Evolutionary conservation across 2,797 vertebrate species (phyloP).

Genomic region (Perodicticus potto): DNA sequence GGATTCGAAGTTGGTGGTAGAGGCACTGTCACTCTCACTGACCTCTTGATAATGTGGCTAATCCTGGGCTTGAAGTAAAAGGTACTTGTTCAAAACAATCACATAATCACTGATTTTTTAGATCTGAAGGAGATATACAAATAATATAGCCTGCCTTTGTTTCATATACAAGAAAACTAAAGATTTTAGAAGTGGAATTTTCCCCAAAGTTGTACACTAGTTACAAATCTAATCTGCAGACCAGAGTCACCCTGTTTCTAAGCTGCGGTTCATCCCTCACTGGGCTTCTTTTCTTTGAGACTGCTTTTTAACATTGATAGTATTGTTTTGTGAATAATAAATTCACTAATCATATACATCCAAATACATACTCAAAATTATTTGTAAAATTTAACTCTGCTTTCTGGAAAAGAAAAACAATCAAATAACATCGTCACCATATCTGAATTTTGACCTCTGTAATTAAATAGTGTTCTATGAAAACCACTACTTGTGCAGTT

Average conservation of each 20-base stretch:
- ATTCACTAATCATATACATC: conserved; percentile 27
- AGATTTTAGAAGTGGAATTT: conserved; percentile 20
- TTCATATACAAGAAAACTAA: neutral
- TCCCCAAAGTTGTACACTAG: neutral
- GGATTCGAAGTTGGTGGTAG: conserved; percentile 10
- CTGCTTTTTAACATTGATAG: conserved; percentile 2
- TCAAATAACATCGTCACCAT: conserved; percentile 25
- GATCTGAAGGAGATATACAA: conserved; percentile 36
- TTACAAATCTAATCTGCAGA: neutral
- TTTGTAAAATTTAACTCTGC: conserved; percentile 53
- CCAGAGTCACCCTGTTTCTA: neutral
- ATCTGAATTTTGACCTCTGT: conserved; percentile 77
- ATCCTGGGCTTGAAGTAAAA: conserved; percentile 46
- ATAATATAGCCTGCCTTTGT: neutral
- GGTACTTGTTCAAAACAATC: neutral
- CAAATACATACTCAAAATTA: conserved; percentile 36
- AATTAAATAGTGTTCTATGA: conserved; percentile 67
- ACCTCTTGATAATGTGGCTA: neutral
- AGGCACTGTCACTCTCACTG: neutral
- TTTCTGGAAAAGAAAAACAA: conserved; percentile 50
- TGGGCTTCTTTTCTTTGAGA: conserved; percentile 16
- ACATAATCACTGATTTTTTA: conserved; percentile 15
- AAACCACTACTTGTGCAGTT: conserved; percentile 78
- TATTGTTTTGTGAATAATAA: conserved; percentile 50
- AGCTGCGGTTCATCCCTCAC: neutral